Percentiles rank a stretch among this genome's conserved stretches.
Evolutionary conservation across 2,797 vertebrate genomes (phyloP).

Genomic region (Poecilia wingei): DNA sequence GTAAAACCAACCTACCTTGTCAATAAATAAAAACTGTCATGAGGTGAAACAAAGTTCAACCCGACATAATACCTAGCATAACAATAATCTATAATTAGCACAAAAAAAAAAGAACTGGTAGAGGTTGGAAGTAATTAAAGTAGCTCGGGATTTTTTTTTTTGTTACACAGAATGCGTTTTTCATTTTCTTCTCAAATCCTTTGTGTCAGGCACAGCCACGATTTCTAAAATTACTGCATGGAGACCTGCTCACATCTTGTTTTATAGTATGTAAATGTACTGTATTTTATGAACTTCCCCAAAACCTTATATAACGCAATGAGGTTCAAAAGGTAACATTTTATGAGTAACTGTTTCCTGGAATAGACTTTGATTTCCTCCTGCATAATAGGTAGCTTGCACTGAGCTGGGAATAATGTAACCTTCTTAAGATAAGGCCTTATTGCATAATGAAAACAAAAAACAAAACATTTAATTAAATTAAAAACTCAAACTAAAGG

Average conservation of each 20-base stretch:
- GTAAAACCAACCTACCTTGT: slow-evolving; percentile 51
- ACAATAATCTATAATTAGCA: slow-evolving; percentile 24
- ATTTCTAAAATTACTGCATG: background rate
- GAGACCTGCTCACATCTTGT: background rate
- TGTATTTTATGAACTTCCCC: background rate
- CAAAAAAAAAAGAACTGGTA: background rate
- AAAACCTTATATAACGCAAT: slow-evolving; percentile 7
- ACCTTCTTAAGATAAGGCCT: background rate
- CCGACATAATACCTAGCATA: slow-evolving; percentile 19
- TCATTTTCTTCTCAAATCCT: background rate
- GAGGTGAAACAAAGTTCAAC: slow-evolving; percentile 67
- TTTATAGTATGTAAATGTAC: slow-evolving; percentile 7
- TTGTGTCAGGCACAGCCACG: background rate
- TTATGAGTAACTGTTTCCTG: slow-evolving; percentile 20
- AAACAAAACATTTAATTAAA: background rate
- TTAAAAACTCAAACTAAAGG: background rate
- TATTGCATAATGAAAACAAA: background rate
- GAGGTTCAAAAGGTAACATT: slow-evolving; percentile 18
- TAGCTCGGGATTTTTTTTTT: slow-evolving; percentile 37
- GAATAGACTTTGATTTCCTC: slow-evolving; percentile 8
- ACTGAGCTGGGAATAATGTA: background rate
- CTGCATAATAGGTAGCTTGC: background rate
- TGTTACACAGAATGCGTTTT: background rate
- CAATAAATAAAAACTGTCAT: slow-evolving; percentile 57
- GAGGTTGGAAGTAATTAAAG: slow-evolving; percentile 17